Base-by-base conservation (phyloP, 2,888 invertebrate genomes). In the Amaurobius ferox region DNA sequence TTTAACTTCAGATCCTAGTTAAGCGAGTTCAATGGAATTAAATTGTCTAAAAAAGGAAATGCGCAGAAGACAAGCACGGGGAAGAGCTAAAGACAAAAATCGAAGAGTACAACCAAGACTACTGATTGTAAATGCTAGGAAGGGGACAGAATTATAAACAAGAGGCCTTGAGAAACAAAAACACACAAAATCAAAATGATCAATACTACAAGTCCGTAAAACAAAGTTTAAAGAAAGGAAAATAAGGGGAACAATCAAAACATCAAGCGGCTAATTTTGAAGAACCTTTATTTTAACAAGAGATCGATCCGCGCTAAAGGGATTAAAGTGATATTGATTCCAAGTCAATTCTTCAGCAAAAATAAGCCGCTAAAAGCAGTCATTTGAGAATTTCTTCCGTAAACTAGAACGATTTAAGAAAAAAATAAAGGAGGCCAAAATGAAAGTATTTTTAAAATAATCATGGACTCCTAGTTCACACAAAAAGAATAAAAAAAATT, bases 81-180 rank as follows among this genome's bases (percentile, higher is more conserved):
- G 32, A 19, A 39, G 23, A n/a, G 11, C 16, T 6, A 32, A 73
- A 55, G 16, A 3, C 7, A 62, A 72, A 73, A 73, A 73, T 62
- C 73, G 73, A 73, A 71, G 48, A 19, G 39, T 6, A 71, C 71
- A 48, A 68, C 13, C 39, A 40, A 68, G 68, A 68, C 39, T 73
- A 35, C 73, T 73, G 73, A 73, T 73, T 73, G 55, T 66, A 76
- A 76, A 39, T 62, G 55, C 26, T 26, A 16, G 29, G 64, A 39
- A 28, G 40, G 11, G 66, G 7, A 16, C 19, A 32, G 66, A 35
- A 32, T 35, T 16, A 28, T 26, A 19, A 26, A 68, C 0, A 23
- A 23, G 28, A 7, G 44, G 16, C 1, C 55, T 55, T 55, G 5
- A 23, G 16, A 30, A 67, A 68, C 68, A 40, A 68, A 55, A 68